Evolutionary conservation across 2,888 invertebrate species (phyloP), one percentile per base, ranked within the genome.

Genomic region (Leptinotarsa peninsularis): DNA sequence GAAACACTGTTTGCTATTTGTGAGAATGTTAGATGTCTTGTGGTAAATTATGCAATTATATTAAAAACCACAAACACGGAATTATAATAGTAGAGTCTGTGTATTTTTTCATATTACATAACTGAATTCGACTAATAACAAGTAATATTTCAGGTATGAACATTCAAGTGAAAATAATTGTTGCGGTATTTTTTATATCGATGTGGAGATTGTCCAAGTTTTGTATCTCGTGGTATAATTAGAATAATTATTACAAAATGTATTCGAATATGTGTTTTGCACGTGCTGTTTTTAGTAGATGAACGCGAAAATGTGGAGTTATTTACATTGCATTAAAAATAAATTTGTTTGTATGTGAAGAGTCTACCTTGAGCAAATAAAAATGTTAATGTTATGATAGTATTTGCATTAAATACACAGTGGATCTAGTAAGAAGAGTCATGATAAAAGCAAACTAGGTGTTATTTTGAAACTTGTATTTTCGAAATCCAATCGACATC

Each of bases 141-240:
- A 58, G 23, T 15, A 23, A 15, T 15, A 15, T 18, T 14, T n/a
- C 14, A 23, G 52, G 52, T 52, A 52, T 52, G 7, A 17, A 23
- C 13, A 21, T 58, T n/a, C 2, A 58, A 58, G 58, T 21, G 23
- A 14, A 58, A 58, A 58, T 58, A 58, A 7, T 21, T 23, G 21
- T 58, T 58, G 58, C 21, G 58, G 58, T 52, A 52, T 52, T 52
- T 52, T 52, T 52, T 17, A 52, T 43, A 43, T 43, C 43, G 10
- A 43, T 67, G 52, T 68, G 68, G 68, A 68, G 54, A 68, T n/a
- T 54, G 21, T 68, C 68, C 68, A 68, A 69, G 21, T 56, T 50
- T 49, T 56, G 54, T n/a, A 49, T 54, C 56, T 33, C 43, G 33
- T 52, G 69, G 23, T 69, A 69, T 69, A 69, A 69, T 69, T 69